Evolutionary conservation across 2,113 vertebrate species (phyloP), one percentile per base, ranked within the genome.

Genomic region (Tragelaphus imberbis): DNA sequence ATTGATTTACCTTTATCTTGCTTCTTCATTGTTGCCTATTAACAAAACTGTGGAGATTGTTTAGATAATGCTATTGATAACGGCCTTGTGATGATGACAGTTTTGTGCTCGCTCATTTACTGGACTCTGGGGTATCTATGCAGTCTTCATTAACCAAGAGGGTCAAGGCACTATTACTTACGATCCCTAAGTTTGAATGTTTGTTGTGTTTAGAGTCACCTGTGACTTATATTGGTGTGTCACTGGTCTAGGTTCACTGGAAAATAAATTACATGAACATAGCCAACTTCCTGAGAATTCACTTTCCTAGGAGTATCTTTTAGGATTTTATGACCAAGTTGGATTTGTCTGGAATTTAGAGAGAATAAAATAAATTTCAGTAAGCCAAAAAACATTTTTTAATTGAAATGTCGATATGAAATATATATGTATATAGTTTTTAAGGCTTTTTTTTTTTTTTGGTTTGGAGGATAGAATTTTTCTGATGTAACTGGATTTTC

Each of bases 1-100:
- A 40, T 94, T 97, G 40, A 68, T 96, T 97, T 96, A 81, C 47
- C 19, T 96, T 93, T 89, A 81, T 89, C 94, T 95, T 95, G 79
- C 44, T 88, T 94, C 44, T 55, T 91, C 28, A 2, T 96, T 93
- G 44, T 93, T 94, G 53, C 7, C 28, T 56, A n/a, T 80, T 96
- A 61, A 91, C 55, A 94, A 94, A 96, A 91, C n/a, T 94, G 7
- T 7, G n/a, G 40, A 86, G 28, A 77, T 59, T 94, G 23, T 94
- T 96, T 96, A 90, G 88, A 49, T 91, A 94, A 59, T 95, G 16
- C 17, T 36, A 6, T 90, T 94, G 71, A 63, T 97, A 63, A 58
- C 56, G 53, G 33, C 36, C n/a, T 97, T 84, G 51, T 92, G 59
- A 94, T 91, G 44, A 91, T 97, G 94, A 51, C 47, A 90, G 0